These are phyloP conservation scores for Autographa pulchrina DNA, from an alignment of 2,888 invertebrate genomes.

Conservation along the genomic window DNA sequence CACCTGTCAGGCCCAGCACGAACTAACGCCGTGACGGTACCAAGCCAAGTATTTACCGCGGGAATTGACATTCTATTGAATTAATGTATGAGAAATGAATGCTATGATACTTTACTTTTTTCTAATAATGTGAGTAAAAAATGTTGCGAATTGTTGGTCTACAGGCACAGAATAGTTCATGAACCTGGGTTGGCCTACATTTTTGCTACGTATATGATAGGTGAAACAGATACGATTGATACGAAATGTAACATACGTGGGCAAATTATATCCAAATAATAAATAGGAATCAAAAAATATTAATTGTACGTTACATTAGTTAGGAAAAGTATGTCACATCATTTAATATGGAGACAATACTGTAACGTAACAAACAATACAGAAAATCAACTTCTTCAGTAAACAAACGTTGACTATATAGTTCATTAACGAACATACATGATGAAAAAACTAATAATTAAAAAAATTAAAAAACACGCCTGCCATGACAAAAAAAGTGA, in stretches of 20 bases:
- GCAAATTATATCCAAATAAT: no score
- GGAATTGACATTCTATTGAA: conserved; percentile 54
- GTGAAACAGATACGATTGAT: no score
- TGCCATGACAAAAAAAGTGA: no score
- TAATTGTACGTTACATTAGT: not conserved
- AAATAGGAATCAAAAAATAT: not conserved
- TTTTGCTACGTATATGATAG: no score
- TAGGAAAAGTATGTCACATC: not conserved
- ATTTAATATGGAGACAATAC: not conserved
- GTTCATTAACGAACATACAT: not conserved
- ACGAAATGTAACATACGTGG: no score
- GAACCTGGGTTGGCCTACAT: no score
- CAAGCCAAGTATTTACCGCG: conserved; percentile 51
- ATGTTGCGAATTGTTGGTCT: not conserved
- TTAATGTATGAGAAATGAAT: conserved; percentile 47
- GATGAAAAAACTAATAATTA: no score
- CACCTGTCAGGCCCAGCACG: conserved; percentile 58
- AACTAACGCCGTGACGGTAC: conserved; percentile 50
- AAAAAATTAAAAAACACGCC: no score
- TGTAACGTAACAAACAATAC: no score
- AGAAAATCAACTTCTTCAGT: not conserved
- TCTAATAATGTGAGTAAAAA: conserved; percentile 30
- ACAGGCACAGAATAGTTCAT: not conserved
- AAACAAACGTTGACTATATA: not conserved
- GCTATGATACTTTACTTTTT: conserved; percentile 45